Conservation (phyloP, 2,797 vertebrate genomes). For the Pempheris klunzingeri region DNA sequence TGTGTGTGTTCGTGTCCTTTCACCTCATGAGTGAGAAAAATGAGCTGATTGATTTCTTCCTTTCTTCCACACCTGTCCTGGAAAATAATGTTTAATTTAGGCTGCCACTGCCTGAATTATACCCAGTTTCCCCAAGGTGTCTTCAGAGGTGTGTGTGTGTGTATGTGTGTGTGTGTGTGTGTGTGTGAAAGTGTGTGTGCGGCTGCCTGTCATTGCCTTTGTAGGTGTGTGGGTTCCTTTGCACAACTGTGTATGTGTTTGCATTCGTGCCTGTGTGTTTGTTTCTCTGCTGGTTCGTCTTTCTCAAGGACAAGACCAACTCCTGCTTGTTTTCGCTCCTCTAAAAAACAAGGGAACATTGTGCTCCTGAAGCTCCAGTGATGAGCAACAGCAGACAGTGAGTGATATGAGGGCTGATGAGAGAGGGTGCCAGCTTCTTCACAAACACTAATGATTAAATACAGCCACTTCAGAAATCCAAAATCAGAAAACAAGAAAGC, state of each 20-base stretch:
- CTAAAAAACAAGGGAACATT: constrained; percentile 48
- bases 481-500: constrained; percentile 33
- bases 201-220: constrained; percentile 21
- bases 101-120: constrained; percentile 45
- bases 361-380: constrained; percentile 37
- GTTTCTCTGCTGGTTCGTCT: constrained; percentile 23
- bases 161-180: constrained; percentile 3
- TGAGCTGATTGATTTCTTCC: constrained; percentile 39
- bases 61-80: constrained; percentile 55
- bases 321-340: constrained; percentile 45
- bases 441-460: constrained; percentile 26
- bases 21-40: constrained; percentile 27
- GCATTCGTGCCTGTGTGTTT: constrained; percentile 22
- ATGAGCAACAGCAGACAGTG: constrained; percentile 38
- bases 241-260: constrained; percentile 30
- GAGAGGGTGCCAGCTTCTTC: constrained; percentile 32
- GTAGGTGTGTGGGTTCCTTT: constrained; percentile 32
- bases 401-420: constrained; percentile 25
- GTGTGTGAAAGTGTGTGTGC: constrained; percentile 25
- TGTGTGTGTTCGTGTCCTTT: constrained; percentile 10
- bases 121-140: constrained; percentile 48
- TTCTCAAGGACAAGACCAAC: constrained; percentile 64
- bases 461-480: constrained; percentile 16
- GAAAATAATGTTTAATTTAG: constrained; percentile 53
- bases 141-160: constrained; percentile 35